Conservation (phyloP, 2,888 invertebrate species). For the Agriotes lineatus region DNA sequence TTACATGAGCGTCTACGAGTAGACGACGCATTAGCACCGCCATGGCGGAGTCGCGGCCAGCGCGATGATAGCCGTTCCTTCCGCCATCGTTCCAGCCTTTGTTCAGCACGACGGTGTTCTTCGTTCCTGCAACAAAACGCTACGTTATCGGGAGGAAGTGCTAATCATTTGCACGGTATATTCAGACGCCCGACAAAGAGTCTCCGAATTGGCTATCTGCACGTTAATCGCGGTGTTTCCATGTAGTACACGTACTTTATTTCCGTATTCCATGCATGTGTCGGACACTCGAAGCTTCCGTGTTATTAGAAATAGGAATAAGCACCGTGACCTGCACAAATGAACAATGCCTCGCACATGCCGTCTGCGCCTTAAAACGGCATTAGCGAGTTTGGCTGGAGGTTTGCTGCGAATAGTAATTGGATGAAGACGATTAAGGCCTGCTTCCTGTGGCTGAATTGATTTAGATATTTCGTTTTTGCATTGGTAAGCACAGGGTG, state of each 20-base stretch:
- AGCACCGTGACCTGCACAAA: background rate
- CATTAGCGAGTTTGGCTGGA: background rate
- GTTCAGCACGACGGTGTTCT: background rate
- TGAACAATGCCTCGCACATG: background rate
- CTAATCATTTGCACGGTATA: background rate
- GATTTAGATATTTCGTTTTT: too few species aligned
- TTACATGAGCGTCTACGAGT: conserved; percentile 88
- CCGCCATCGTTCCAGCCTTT: conserved; percentile 34
- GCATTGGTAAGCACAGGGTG: too few species aligned
- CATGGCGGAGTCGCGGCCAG: conserved; percentile 80
- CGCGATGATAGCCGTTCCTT: conserved; percentile 46
- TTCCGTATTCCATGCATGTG: conserved; percentile 10
- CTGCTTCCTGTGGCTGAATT: too few species aligned
- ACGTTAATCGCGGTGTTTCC: conserved; percentile 11
- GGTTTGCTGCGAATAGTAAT: too few species aligned
- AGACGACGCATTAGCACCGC: conserved; percentile 89
- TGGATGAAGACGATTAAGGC: too few species aligned
- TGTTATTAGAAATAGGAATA: conserved; percentile 24
- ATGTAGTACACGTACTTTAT: conserved; percentile 19
- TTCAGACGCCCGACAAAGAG: background rate
- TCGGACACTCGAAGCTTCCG: conserved; percentile 14
- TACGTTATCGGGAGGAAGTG: background rate
- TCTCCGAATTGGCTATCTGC: conserved; percentile 13
- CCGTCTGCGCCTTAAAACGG: background rate
- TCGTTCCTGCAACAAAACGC: conserved; percentile 14